Evolutionary conservation across 2,797 vertebrate species (phyloP).

Genomic region (Chaenodraco wilsoni): DNA sequence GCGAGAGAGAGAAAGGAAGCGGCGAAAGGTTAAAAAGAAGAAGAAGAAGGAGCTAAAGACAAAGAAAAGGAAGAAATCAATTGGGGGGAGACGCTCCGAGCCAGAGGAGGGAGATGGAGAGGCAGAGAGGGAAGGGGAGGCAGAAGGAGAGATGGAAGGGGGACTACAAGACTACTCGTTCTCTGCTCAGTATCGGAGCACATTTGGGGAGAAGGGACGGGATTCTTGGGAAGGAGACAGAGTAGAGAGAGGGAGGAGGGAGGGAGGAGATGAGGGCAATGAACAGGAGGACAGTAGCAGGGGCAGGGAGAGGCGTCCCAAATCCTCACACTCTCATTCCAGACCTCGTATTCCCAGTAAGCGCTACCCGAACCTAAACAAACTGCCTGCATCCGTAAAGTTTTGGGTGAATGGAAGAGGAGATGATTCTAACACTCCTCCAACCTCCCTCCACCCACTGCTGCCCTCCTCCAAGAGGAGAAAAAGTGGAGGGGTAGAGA

Average conservation of each 20-base stretch:
- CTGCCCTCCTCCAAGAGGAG: slow-evolving; percentile 81
- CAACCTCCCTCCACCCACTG: slow-evolving; percentile 81
- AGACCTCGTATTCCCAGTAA: slow-evolving; percentile 77
- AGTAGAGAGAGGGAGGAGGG: slow-evolving; percentile 73
- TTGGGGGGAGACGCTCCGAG: slow-evolving; percentile 80
- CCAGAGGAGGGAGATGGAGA: slow-evolving; percentile 85
- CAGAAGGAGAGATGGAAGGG: slow-evolving; percentile 79
- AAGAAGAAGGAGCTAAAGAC: slow-evolving; percentile 80
- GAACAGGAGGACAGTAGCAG: slow-evolving; percentile 81
- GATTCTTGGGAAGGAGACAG: slow-evolving; percentile 85
- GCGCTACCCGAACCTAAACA: slow-evolving; percentile 85
- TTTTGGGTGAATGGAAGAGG: slow-evolving; percentile 85
- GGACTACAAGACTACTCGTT: slow-evolving; percentile 83
- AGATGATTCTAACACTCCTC: slow-evolving; percentile 74
- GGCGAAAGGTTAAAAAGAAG: slow-evolving; percentile 86
- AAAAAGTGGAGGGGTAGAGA: slow-evolving; percentile 78
- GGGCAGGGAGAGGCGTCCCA: slow-evolving; percentile 79
- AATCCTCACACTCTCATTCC: slow-evolving; percentile 75
- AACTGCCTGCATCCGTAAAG: slow-evolving; percentile 86
- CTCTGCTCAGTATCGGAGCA: slow-evolving; percentile 78
- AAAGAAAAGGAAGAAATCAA: slow-evolving; percentile 82
- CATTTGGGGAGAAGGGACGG: slow-evolving; percentile 82
- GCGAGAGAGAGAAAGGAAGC: slow-evolving; percentile 82
- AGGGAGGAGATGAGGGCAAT: slow-evolving; percentile 73
- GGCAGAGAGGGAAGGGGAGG: slow-evolving; percentile 81